These are phyloP conservation scores for Gasterosteus aculeatus DNA, from an alignment of 2,113 vertebrate species.

Conservation along the genomic window DNA sequence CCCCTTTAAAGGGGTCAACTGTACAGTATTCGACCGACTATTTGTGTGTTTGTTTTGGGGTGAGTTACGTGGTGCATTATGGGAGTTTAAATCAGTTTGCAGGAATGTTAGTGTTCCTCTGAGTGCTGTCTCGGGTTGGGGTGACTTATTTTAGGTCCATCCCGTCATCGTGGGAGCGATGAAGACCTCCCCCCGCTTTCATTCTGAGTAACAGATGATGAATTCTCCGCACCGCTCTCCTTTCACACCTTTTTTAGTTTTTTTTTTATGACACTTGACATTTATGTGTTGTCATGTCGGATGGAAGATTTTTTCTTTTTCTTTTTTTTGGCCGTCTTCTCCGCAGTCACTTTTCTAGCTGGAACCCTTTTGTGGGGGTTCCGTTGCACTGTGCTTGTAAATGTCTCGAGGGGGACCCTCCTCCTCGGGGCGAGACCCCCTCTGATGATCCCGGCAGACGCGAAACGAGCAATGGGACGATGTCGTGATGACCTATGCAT, in stretches of 20 bases:
- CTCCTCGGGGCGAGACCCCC: slow-evolving; percentile 26
- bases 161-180: slow-evolving; percentile 60
- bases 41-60: slow-evolving; percentile 47
- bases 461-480: slow-evolving; percentile 50
- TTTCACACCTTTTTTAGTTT: slow-evolving; percentile 38
- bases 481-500: slow-evolving; percentile 81
- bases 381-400: slow-evolving; percentile 75
- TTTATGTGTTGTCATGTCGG: slow-evolving; percentile 69
- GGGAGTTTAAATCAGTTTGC: slow-evolving; percentile 64
- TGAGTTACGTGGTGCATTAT: slow-evolving; percentile 44
- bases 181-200: slow-evolving; percentile 33
- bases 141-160: slow-evolving; percentile 68
- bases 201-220: slow-evolving; percentile 48
- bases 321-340: neutral
- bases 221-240: slow-evolving; percentile 47
- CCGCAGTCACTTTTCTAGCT: slow-evolving; percentile 44
- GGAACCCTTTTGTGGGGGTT: slow-evolving; percentile 28
- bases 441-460: slow-evolving; percentile 51
- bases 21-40: slow-evolving; percentile 65
- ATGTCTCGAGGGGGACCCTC: neutral
- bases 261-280: slow-evolving; percentile 52
- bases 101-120: slow-evolving; percentile 69
- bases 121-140: slow-evolving; percentile 58
- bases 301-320: slow-evolving; percentile 26
- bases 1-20: slow-evolving; percentile 55